A percentile compares a stretch with the other conserved stretches of the same genome.
Evolutionary conservation across 2,113 vertebrate genomes (phyloP).

Genomic region (Peucedramus taeniatus): DNA sequence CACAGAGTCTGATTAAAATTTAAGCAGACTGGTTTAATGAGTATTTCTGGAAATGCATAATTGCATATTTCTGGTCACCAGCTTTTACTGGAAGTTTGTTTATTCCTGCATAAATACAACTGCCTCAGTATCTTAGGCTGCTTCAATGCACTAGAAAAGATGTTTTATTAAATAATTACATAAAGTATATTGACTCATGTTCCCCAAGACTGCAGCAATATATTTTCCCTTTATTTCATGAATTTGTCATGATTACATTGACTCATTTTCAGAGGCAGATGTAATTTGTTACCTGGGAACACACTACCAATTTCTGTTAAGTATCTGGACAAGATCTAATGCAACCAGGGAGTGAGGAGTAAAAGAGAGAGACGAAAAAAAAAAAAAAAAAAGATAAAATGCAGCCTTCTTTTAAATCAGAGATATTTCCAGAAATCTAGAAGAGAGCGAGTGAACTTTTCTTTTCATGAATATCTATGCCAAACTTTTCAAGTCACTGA

Average conservation of each 20-base stretch:
- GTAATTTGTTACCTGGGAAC: conserved; percentile 27
- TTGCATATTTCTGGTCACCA: conserved; percentile 57
- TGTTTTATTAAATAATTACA: conserved; percentile 24
- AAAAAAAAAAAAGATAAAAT: not conserved
- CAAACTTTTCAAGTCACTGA: not conserved
- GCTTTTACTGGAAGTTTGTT: conserved; percentile 65
- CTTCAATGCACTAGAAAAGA: conserved; percentile 2
- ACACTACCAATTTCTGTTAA: conserved; percentile 23
- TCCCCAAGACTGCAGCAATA: not conserved
- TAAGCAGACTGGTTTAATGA: conserved; percentile 60
- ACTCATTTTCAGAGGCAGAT: conserved; percentile 23
- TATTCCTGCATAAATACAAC: conserved; percentile 58
- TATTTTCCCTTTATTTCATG: conserved; percentile 28
- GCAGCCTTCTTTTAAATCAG: not conserved
- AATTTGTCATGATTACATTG: conserved; percentile 54
- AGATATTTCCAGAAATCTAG: not conserved
- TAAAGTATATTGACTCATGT: conserved; percentile 10
- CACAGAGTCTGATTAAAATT: conserved; percentile 52
- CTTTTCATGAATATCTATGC: not conserved
- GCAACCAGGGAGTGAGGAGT: not conserved
- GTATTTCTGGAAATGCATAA: conserved; percentile 43
- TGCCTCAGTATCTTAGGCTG: conserved; percentile 39
- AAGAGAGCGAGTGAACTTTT: not conserved
- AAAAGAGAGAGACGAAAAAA: not conserved
- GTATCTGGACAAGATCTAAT: conserved; percentile 30